These are phyloP conservation scores for Aphidius colemani DNA, from an alignment of 2,888 invertebrate species.

Conservation along the genomic window DNA sequence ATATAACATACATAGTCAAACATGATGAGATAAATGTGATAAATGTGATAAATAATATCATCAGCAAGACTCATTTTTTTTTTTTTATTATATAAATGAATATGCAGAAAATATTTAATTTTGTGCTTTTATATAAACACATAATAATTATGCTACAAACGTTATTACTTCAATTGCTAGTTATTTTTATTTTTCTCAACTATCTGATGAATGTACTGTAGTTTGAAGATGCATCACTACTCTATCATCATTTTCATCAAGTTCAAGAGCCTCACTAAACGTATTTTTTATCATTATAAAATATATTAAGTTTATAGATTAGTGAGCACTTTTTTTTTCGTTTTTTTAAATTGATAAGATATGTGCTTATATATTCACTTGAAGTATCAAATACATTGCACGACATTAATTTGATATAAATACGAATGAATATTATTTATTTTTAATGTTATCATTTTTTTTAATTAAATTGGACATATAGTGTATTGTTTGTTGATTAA, in stretches of 20 bases:
- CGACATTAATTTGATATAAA: too few relatives aligned
- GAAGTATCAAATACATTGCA: too few relatives aligned
- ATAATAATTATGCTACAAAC: too few relatives aligned
- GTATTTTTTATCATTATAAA: constrained; percentile 23
- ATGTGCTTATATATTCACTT: too few relatives aligned
- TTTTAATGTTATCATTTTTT: too few relatives aligned
- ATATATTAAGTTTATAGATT: too few relatives aligned
- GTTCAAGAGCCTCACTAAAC: constrained; percentile 60
- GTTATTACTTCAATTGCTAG: too few relatives aligned
- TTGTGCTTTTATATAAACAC: neutral
- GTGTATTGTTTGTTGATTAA: too few relatives aligned
- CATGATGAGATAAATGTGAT: constrained; percentile 2
- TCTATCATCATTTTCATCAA: constrained; percentile 35
- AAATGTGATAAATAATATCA: constrained; percentile 15
- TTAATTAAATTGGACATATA: too few relatives aligned
- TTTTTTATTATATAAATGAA: neutral
- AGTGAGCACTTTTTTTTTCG: constrained; percentile 13
- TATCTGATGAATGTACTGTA: too few relatives aligned
- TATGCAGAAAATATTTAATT: neutral
- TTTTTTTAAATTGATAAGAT: neutral
- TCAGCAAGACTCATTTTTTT: neutral
- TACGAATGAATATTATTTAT: too few relatives aligned
- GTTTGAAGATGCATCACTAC: neutral
- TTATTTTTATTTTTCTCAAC: too few relatives aligned
- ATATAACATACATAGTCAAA: neutral